A percentile compares a stretch with the other conserved stretches of the same genome.
Conservation (phyloP, 2,888 invertebrate genomes). For the Orchesella flavescens region DNA sequence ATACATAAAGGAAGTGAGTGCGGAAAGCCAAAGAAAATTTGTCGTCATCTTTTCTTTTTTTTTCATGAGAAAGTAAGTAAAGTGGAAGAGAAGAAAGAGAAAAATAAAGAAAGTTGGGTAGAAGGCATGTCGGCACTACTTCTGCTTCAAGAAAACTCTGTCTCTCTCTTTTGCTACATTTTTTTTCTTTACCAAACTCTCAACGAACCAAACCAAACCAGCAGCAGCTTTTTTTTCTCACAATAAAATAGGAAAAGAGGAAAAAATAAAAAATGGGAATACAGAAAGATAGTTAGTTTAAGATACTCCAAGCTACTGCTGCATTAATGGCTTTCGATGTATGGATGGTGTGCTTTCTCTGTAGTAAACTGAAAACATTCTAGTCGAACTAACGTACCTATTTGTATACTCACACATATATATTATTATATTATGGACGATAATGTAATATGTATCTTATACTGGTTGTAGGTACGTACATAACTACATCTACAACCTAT, state of each 20-base stretch:
- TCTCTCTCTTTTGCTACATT: neutral
- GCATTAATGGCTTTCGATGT: constrained; percentile 34
- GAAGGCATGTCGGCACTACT: constrained; percentile 12
- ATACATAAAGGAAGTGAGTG: constrained; percentile 62
- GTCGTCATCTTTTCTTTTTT: constrained; percentile 57
- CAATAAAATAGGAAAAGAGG: constrained; percentile 42
- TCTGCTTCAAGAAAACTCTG: constrained; percentile 13
- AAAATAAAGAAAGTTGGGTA: constrained; percentile 35
- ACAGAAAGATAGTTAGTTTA: constrained; percentile 35
- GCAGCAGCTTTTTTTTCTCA: constrained; percentile 44
- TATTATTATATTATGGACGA: neutral
- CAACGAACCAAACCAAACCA: constrained; percentile 17
- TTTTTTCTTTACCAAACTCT: neutral
- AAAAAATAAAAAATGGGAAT: constrained; percentile 48
- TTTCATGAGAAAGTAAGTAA: constrained; percentile 42
- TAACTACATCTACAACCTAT: neutral
- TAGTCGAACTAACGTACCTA: neutral
- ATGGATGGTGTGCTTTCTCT: too few relatives aligned
- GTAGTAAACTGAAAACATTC: too few relatives aligned
- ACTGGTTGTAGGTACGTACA: neutral
- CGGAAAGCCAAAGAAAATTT: constrained; percentile 65
- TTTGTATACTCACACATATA: neutral
- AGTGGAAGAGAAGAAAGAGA: constrained; percentile 27
- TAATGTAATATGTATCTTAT: too few relatives aligned
- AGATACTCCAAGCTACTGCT: constrained; percentile 26